These are phyloP conservation scores for Sus scrofa DNA, from an alignment of 2,113 vertebrate species.

Conservation along the genomic window T2T-Sscrofa CM000812.6:26385501-26386000, in stretches of 20 bases:
- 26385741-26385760: not conserved
- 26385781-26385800: not conserved
- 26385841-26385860: not conserved
- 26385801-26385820: not conserved
- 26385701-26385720: not conserved
- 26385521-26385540: not conserved
- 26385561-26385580: conserved; percentile 1
- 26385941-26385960: not conserved
- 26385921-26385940: not conserved
- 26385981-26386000: not conserved
- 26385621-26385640: not conserved
- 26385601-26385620: not conserved
- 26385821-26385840: not conserved
- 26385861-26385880: accelerated
- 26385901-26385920: not conserved
- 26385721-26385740: not conserved
- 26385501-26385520: not conserved
- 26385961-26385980: not conserved
- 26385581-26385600: not conserved
- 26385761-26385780: not conserved
- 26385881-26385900: not conserved
- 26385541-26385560: not conserved
- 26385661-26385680: not conserved
- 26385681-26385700: not conserved
- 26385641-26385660: not conserved